Conservation (phyloP, 2,888 invertebrate genomes). For the Morinoia aosen region DNA sequence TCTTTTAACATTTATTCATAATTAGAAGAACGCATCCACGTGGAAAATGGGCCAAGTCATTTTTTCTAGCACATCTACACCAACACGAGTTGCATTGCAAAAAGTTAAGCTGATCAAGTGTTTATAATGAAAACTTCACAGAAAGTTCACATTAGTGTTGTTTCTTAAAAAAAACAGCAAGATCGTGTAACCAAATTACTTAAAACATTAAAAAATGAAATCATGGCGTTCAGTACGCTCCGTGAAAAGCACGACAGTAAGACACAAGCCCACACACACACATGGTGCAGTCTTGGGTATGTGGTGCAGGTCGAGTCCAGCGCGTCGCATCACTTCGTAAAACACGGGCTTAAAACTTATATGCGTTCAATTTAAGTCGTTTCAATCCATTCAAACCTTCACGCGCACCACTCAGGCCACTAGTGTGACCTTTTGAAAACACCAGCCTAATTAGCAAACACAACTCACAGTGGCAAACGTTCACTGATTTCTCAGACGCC, state of each 20-base stretch:
- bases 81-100: neutral
- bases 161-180: neutral
- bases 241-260: neutral
- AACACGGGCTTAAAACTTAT: neutral
- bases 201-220: too few relatives aligned
- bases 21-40: neutral
- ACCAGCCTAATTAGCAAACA: neutral
- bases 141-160: too few relatives aligned
- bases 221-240: too few relatives aligned
- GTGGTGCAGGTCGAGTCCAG: neutral
- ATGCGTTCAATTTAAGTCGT: neutral
- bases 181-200: neutral
- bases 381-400: neutral
- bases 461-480: neutral
- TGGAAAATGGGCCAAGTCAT: neutral
- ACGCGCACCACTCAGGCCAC: neutral
- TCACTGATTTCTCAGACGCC: neutral
- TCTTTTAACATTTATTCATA: neutral
- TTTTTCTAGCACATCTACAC: neutral
- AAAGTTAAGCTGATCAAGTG: neutral
- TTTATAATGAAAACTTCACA: too few relatives aligned
- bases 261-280: neutral
- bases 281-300: neutral
- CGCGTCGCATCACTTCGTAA: neutral
- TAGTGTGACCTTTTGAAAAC: neutral